Evolutionary conservation across 1,140 invertebrate species (phyloP).

Genomic region (Cydia pomonella): DNA sequence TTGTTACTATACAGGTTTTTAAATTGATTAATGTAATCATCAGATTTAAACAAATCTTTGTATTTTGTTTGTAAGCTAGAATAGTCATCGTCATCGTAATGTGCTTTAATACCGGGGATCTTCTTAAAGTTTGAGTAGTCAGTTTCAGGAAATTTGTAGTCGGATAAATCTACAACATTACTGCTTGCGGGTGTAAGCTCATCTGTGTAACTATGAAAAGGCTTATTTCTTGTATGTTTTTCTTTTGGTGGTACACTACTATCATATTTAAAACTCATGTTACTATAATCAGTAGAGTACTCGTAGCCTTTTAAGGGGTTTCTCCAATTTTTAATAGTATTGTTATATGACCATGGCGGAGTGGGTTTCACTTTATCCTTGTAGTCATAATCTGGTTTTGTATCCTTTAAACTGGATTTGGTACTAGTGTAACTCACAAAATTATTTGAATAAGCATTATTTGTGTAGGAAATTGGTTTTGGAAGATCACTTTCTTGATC

Average conservation of each 20-base stretch:
- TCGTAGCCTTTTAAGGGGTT: conserved; percentile 60
- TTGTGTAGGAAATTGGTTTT: conserved; percentile 40
- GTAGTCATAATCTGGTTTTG: conserved; percentile 49
- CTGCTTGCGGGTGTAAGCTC: conserved; percentile 65
- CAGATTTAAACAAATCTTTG: conserved; percentile 53
- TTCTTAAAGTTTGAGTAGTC: conserved; percentile 56
- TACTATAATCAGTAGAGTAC: conserved; percentile 65
- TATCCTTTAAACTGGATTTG: conserved; percentile 40
- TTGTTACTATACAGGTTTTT: conserved; percentile 53
- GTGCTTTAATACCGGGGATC: conserved; percentile 47
- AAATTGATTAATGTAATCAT: conserved; percentile 57
- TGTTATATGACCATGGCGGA: conserved; percentile 42
- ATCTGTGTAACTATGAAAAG: conserved; percentile 56
- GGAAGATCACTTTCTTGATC: conserved; percentile 44
- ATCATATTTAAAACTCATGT: conserved; percentile 59
- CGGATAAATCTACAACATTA: conserved; percentile 56
- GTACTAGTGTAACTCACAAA: conserved; percentile 40
- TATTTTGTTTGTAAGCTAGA: conserved; percentile 38
- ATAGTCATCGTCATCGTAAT: conserved; percentile 48
- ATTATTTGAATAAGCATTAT: conserved; percentile 41
- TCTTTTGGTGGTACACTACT: conserved; percentile 36
- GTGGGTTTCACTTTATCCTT: conserved; percentile 63
- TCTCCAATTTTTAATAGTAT: conserved; percentile 51
- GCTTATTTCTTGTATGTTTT: conserved; percentile 44
- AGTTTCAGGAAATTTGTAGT: conserved; percentile 56